Percentiles rank a stretch among this genome's conserved stretches.
phyloP scores from a whole-genome alignment of 1,140 invertebrate species.

The Drosophila sulfurigaster region DNA sequence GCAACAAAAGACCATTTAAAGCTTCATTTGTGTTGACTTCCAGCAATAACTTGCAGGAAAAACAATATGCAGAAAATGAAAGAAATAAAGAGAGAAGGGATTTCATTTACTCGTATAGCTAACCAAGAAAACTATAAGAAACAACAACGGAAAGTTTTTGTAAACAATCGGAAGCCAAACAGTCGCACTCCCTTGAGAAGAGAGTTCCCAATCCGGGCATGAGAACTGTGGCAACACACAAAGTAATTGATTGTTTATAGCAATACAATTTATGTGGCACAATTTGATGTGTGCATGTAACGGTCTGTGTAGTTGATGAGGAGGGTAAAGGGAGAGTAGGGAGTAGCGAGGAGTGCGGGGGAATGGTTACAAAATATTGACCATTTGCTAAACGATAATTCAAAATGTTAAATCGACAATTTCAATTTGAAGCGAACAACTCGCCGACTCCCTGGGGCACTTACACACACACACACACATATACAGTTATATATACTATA shows the following conservation, averaged over 20 bases:
- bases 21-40: constrained; percentile 36
- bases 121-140: constrained; percentile 31
- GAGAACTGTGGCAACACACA: constrained; percentile 50
- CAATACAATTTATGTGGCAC: constrained; percentile 74
- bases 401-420: constrained; percentile 83
- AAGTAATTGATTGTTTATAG: constrained; percentile 82
- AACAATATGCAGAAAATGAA: neutral
- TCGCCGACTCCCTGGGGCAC: constrained; percentile 36
- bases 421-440: constrained; percentile 69
- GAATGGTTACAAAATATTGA: constrained; percentile 69
- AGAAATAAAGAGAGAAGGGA: neutral
- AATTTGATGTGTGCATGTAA: constrained; percentile 48
- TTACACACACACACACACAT: constrained; percentile 6
- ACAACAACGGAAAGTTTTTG: constrained; percentile 35
- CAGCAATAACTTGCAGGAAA: constrained; percentile 18
- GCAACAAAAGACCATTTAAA: constrained; percentile 35
- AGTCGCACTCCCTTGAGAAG: constrained; percentile 40
- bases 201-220: constrained; percentile 6
- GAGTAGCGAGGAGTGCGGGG: neutral
- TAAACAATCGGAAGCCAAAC: constrained; percentile 39
- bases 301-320: neutral
- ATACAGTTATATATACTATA: neutral
- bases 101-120: constrained; percentile 3
- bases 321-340: neutral
- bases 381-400: constrained; percentile 83